Evolutionary conservation across 2,113 vertebrate species (phyloP), one percentile per base, ranked within the genome.

Genomic region (Macaca nemestrina): DNA sequence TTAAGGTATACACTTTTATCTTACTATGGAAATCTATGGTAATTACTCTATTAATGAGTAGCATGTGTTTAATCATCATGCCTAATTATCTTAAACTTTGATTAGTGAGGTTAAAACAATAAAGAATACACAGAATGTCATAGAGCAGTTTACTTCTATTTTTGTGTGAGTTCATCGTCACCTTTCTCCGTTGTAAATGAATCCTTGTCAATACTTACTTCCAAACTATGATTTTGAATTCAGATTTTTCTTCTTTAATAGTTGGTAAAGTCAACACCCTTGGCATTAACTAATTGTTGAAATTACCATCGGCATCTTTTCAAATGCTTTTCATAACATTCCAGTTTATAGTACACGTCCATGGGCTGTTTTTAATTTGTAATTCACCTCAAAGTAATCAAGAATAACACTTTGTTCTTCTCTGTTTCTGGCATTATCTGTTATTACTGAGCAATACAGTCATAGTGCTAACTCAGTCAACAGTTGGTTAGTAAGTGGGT

Each of bases 41-140:
- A 97, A 92, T 94, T 12, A 76, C 0, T 92, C 50, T 96, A 90
- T 96, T 98, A 96, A 96, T 90, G 72, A 95, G 45, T 85, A 84
- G 25, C 14, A 45, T 88, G 57, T 97, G 88, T 98, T 97, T 95
- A 89, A 90, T n/a, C 61, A 97, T 94, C 67, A 93, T 57, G 35
- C 0, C 16, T 96, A 96, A 97, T 96, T 96, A 96, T 82, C 90
- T 90, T 97, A 95, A 97, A 96, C 70, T 87, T 96, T 87, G 35
- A 88, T 98, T 95, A 84, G 40, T 92, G 61, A 80, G 30, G 25
- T 93, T 92, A 96, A 92, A 95, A 94, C 76, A 91, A 76, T 90
- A 78, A 75, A 67, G 10, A 7, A 88, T 27, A 8, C 32, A 78
- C 32, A 79, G 45, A 82, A 83, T 72, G 8, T 20, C 89, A 90